Conservation (phyloP, 2,113 vertebrate species). For the Talpa occidentalis region DNA sequence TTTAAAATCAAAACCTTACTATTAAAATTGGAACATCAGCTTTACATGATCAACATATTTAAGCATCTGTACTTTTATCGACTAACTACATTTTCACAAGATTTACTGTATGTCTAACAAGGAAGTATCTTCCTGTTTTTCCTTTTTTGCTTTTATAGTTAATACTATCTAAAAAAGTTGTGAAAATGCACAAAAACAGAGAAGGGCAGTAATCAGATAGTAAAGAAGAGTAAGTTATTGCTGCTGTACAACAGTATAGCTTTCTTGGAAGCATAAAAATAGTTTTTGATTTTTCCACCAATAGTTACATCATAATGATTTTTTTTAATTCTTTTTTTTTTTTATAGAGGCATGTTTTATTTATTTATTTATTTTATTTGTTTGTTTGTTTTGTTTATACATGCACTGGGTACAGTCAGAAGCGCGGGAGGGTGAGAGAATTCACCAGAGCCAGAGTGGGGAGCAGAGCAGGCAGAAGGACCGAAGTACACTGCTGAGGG, state of each 20-base stretch:
- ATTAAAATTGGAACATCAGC: not conserved
- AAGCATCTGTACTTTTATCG: not conserved
- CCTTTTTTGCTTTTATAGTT: not conserved
- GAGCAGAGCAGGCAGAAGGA: too few species aligned
- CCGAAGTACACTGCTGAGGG: too few species aligned
- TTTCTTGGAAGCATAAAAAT: not conserved
- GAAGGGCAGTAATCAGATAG: not conserved
- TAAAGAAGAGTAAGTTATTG: not conserved
- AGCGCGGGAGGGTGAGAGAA: too few species aligned
- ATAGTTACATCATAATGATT: too few species aligned
- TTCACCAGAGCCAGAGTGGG: too few species aligned
- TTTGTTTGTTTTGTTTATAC: too few species aligned
- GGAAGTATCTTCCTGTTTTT: not conserved
- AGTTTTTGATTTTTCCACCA: not conserved
- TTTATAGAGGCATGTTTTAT: too few species aligned
- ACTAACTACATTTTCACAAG: not conserved
- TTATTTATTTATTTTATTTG: too few species aligned
- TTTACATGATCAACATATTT: not conserved
- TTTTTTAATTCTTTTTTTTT: too few species aligned
- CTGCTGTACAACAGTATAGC: not conserved
- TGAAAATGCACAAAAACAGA: constrained; percentile 39
- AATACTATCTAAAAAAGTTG: not conserved
- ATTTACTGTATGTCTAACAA: not conserved
- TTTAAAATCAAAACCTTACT: constrained; percentile 29
- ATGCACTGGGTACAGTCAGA: too few species aligned